Evolutionary conservation across 2,888 invertebrate genomes (phyloP), one percentile per base, ranked within the genome.

Genomic region (Meta bourneti): DNA sequence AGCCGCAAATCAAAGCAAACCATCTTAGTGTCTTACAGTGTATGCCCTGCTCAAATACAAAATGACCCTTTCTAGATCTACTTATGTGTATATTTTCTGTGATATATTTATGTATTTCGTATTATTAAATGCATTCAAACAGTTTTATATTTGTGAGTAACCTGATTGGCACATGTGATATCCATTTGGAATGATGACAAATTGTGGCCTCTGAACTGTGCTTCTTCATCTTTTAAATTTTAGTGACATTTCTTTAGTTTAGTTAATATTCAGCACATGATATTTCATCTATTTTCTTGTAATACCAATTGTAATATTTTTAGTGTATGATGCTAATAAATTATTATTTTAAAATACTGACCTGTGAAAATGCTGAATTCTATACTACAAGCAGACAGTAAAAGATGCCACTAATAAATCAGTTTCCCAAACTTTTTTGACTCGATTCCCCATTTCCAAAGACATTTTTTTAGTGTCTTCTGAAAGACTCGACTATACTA

Each of bases 11-110:
- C 51, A 74, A 85, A 81, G 54, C 79, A 77, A 69, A 78, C 54
- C 87, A 88, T 70, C 54, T 77, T 87, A 91, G 91, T 91, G 91
- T 91, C 91, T 91, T 91, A 91, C 77, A 75, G 13, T 91, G n/a
- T 82, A 61, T 16, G 61, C 61, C 61, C 87, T 87, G 91, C 91
- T 91, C 91, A 91, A 91, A 75, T 74, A 72, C 75, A 34, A 52
- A n/a, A 83, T 79, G 79, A 72, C 91, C 79, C 87, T 91, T 48
- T 91, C 71, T 77, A 79, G 83, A 89, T 78, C 87, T 13, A 61
- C 72, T 78, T 75, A 71, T 81, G 19, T 86, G 80, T 69, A 77
- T 48, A 77, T 80, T 86, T 77, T 86, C 77, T 80, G 87, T 86
- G 82, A 75, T 72, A 81, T 78, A 54, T 61, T 77, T 75, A 74